A percentile compares a stretch with the other conserved stretches of the same genome.
Evolutionary conservation across 1,140 invertebrate genomes (phyloP).

Genomic region (Bombyx mandarina): DNA sequence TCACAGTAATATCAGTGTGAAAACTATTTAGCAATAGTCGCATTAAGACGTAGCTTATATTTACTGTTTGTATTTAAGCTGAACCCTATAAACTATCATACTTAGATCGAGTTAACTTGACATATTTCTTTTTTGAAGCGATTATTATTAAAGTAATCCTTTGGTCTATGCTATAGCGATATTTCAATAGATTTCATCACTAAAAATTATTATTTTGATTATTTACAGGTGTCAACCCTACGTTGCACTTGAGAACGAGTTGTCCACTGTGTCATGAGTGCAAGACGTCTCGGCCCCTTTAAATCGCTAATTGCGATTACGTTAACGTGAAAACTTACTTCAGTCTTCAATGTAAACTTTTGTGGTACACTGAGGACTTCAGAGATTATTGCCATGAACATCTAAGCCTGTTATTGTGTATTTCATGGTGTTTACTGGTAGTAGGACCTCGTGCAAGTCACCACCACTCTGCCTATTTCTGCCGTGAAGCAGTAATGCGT

Average conservation of each 20-base stretch:
- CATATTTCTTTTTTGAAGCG: too few relatives aligned
- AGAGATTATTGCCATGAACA: neutral
- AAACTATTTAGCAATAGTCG: too few relatives aligned
- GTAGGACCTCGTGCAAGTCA: neutral
- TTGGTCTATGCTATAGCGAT: neutral
- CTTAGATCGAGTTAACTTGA: too few relatives aligned
- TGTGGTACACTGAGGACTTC: neutral
- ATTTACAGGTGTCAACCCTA: slow-evolving; percentile 13
- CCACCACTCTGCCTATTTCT: too few relatives aligned
- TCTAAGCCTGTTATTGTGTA: neutral
- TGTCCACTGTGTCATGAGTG: slow-evolving; percentile 45
- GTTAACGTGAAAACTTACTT: slow-evolving; percentile 17
- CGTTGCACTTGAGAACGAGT: slow-evolving; percentile 13
- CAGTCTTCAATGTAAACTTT: slow-evolving; percentile 4
- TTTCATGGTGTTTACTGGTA: neutral
- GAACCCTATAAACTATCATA: too few relatives aligned
- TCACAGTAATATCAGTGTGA: too few relatives aligned
- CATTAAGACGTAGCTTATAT: too few relatives aligned
- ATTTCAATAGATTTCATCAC: neutral
- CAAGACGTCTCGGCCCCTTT: slow-evolving; percentile 25
- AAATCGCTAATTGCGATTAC: slow-evolving; percentile 27
- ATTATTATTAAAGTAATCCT: too few relatives aligned
- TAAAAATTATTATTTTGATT: neutral
- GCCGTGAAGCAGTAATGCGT: too few relatives aligned
- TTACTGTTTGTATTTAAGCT: too few relatives aligned